A percentile compares a stretch with the other conserved stretches of the same genome.
Conservation (phyloP, 2,888 invertebrate genomes). For the Drosophila macrospina region DNA sequence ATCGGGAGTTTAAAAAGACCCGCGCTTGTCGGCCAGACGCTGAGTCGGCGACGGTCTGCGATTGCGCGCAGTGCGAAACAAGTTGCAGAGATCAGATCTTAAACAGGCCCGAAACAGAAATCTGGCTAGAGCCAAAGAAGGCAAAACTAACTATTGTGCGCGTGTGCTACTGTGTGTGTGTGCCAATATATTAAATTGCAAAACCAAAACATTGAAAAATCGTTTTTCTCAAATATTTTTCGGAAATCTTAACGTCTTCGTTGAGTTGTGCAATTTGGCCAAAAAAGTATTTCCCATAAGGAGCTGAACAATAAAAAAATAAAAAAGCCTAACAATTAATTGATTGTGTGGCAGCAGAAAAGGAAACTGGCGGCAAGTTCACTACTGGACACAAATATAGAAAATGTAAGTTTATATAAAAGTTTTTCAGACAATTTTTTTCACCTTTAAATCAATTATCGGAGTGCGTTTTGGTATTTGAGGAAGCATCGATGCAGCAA, state of each 20-base stretch:
- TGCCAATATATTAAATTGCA: conserved; percentile 19
- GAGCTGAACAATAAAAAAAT: conserved; percentile 43
- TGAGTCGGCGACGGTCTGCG: conserved; percentile 82
- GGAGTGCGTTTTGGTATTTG: conserved; percentile 49
- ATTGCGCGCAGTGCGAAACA: conserved; percentile 73
- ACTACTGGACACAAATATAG: conserved; percentile 28
- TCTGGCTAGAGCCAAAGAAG: conserved; percentile 30
- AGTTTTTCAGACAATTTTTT: conserved; percentile 17
- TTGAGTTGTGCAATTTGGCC: conserved; percentile 60
- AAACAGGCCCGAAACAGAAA: conserved; percentile 28
- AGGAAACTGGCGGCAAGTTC: conserved; percentile 54
- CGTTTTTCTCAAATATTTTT: conserved; percentile 36
- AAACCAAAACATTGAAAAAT: conserved; percentile 22
- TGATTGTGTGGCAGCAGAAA: conserved; percentile 46
- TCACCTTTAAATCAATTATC: conserved; percentile 13
- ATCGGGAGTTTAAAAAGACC: conserved; percentile 73
- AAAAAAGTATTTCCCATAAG: conserved; percentile 56
- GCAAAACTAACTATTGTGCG: conserved; percentile 47
- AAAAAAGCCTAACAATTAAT: conserved; percentile 25
- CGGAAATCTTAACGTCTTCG: conserved; percentile 42
- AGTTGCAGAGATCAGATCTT: conserved; percentile 37
- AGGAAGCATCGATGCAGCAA: conserved; percentile 49
- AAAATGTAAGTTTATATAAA: conserved; percentile 57
- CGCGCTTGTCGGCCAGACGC: conserved; percentile 61
- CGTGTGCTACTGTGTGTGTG: conserved; percentile 49